Conservation (phyloP, 2,113 vertebrate species). For the Nicator chloris region DNA sequence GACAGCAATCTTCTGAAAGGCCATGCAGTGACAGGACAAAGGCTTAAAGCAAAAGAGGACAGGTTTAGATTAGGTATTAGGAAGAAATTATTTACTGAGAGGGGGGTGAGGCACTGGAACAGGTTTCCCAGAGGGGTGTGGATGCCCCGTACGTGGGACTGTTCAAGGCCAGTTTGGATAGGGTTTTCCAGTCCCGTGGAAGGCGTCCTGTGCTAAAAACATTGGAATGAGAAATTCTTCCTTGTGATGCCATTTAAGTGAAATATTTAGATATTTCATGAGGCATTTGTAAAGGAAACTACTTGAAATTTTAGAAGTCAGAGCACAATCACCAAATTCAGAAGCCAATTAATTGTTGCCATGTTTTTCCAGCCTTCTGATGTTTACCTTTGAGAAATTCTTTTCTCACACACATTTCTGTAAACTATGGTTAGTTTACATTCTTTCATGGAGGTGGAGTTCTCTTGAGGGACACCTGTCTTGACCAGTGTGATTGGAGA, state of each 20-base stretch:
- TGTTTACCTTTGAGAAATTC: too few species aligned
- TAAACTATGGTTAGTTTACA: too few species aligned
- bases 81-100: not conserved
- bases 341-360: not conserved
- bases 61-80: not conserved
- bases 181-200: rapidly evolving
- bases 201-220: not conserved
- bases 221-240: not conserved
- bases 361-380: too few species aligned
- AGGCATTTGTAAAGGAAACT: not conserved
- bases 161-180: not conserved
- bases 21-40: not conserved
- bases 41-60: not conserved
- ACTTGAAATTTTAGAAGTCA: not conserved
- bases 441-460: too few species aligned
- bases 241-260: not conserved
- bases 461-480: too few species aligned
- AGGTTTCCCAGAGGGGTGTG: not conserved
- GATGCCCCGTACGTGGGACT: not conserved
- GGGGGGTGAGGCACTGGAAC: not conserved
- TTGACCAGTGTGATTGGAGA: too few species aligned
- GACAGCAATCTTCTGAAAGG: not conserved
- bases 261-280: not conserved
- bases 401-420: too few species aligned
- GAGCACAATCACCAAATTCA: not conserved